A percentile compares a stretch with the other conserved stretches of the same genome.
Evolutionary conservation across 2,797 vertebrate genomes (phyloP).

Genomic region (Xerus rutilus): DNA sequence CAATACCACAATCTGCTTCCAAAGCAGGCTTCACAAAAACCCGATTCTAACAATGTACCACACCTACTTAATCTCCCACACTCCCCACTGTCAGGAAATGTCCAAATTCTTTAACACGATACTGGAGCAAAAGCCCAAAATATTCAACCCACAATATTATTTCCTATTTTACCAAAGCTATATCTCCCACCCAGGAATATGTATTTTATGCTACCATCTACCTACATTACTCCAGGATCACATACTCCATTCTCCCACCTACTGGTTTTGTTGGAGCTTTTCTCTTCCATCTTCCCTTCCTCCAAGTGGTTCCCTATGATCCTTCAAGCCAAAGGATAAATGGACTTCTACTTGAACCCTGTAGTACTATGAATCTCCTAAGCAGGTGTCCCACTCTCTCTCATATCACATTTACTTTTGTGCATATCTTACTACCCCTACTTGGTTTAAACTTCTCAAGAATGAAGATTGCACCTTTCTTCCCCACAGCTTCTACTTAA

Average conservation of each 20-base stretch:
- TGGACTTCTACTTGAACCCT: neutral
- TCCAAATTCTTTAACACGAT: neutral
- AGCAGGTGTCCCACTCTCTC: neutral
- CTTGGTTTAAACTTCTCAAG: neutral
- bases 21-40: neutral
- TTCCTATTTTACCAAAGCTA: neutral
- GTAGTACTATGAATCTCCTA: fast-evolving
- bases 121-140: neutral
- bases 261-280: neutral
- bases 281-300: neutral
- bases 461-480: neutral
- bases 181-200: neutral
- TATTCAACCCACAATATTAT: neutral
- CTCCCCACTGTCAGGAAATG: neutral
- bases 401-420: neutral
- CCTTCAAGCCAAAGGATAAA: neutral
- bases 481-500: neutral
- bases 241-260: neutral
- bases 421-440: neutral
- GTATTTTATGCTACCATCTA: neutral
- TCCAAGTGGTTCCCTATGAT: neutral
- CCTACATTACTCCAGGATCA: neutral
- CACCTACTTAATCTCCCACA: neutral
- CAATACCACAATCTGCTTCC: neutral
- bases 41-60: neutral